A percentile compares a stretch with the other conserved stretches of the same genome.
phyloP scores from a whole-genome alignment of 2,888 invertebrate species.

The Chalcis sispes region DNA sequence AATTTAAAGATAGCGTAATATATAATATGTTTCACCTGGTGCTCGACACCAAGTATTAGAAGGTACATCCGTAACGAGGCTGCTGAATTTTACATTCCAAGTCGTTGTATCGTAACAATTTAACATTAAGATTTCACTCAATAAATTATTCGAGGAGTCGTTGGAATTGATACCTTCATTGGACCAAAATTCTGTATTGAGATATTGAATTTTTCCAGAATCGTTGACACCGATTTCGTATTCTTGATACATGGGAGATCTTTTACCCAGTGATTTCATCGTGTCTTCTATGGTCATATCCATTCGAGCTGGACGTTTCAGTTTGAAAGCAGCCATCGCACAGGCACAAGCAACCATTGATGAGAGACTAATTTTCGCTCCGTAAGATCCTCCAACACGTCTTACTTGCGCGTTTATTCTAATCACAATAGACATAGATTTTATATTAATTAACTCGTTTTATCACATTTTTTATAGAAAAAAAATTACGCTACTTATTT shows the following conservation, averaged over 20 bases:
- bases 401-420: constrained; percentile 82
- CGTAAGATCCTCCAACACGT: constrained; percentile 86
- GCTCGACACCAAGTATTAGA: constrained; percentile 84
- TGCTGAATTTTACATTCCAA: constrained; percentile 77
- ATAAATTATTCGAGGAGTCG: constrained; percentile 77
- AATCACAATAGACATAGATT: neutral
- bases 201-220: constrained; percentile 82
- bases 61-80: constrained; percentile 81
- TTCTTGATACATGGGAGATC: constrained; percentile 79
- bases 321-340: constrained; percentile 82
- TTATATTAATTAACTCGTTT: neutral
- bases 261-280: constrained; percentile 84
- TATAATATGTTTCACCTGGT: constrained; percentile 81
- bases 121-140: constrained; percentile 58
- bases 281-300: constrained; percentile 84
- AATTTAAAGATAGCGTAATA: constrained; percentile 79
- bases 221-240: constrained; percentile 83
- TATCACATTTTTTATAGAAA: neutral
- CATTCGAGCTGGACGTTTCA: constrained; percentile 84
- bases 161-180: constrained; percentile 70
- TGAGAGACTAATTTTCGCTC: constrained; percentile 84
- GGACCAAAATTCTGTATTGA: constrained; percentile 75
- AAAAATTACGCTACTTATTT: constrained; percentile 77
- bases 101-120: constrained; percentile 81
- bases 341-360: constrained; percentile 81